A percentile compares a stretch with the other conserved stretches of the same genome.
phyloP scores from a whole-genome alignment of 2,797 vertebrate genomes.

The Sorex maritimensis region DNA sequence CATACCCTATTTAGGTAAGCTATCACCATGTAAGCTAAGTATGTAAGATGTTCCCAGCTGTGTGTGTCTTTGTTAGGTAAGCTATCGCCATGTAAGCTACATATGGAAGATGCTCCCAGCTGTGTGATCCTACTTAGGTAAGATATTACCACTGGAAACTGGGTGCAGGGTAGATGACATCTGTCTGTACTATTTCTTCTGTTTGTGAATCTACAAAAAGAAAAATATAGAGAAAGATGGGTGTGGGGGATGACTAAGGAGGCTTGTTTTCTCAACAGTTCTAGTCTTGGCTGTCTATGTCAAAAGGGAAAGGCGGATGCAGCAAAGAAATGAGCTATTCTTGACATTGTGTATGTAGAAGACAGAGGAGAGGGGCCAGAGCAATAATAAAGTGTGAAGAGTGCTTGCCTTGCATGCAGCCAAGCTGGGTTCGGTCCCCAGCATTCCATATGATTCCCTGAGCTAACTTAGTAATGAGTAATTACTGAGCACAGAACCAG shows the following conservation, averaged over 20 bases:
- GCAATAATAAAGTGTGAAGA: no score
- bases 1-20: neutral
- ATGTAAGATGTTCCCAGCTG: neutral
- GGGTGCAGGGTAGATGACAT: neutral
- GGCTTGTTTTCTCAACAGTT: slow-evolving; percentile 35
- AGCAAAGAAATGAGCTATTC: neutral
- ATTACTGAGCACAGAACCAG: no score
- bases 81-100: neutral
- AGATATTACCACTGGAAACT: neutral
- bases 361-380: neutral
- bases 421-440: no score
- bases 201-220: neutral
- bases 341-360: neutral
- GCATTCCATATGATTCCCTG: no score
- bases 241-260: neutral
- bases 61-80: neutral
- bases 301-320: neutral
- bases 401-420: no score
- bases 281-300: neutral
- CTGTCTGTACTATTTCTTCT: slow-evolving; percentile 3
- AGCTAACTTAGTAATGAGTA: no score
- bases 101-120: no score
- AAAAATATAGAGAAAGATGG: neutral
- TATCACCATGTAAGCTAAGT: neutral
- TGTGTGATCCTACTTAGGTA: neutral